Evolutionary conservation across 2,888 invertebrate genomes (phyloP).

Genomic region (Crossocerus cetratus): DNA sequence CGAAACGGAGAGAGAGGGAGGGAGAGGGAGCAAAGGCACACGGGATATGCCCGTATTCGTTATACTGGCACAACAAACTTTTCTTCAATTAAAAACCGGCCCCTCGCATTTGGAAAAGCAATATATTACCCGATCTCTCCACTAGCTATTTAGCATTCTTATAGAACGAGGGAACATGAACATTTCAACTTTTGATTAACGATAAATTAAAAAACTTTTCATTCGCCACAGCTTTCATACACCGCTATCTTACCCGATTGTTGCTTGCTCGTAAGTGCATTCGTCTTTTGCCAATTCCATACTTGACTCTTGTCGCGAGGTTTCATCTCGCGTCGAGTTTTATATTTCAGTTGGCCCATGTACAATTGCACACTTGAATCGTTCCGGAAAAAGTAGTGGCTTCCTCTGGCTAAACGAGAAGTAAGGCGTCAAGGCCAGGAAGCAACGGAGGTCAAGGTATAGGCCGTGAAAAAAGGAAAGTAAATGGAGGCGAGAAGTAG

Average conservation of each 20-base stretch:
- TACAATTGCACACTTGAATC: no score
- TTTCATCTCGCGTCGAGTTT: no score
- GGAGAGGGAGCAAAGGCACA: not conserved
- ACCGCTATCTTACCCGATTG: no score
- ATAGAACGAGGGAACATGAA: not conserved
- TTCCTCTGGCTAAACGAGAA: not conserved
- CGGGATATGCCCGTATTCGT: not conserved
- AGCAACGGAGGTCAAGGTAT: not conserved
- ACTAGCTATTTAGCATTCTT: constrained; percentile 23
- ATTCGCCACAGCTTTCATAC: constrained; percentile 16
- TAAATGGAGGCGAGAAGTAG: constrained; percentile 22
- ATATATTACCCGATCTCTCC: constrained; percentile 16
- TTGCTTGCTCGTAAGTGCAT: no score
- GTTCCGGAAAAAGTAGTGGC: no score
- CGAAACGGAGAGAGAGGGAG: not conserved
- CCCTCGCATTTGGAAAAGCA: not conserved
- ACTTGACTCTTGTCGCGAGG: no score
- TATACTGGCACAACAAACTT: constrained; percentile 1
- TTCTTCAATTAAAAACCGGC: not conserved
- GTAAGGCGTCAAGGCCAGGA: not conserved
- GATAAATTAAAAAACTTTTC: constrained; percentile 28
- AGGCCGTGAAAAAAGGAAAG: not conserved
- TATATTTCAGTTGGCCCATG: no score
- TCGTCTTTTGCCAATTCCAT: no score
- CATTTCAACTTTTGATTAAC: not conserved